phyloP scores from a whole-genome alignment of 2,797 vertebrate genomes.

The Salmo trutta region DNA sequence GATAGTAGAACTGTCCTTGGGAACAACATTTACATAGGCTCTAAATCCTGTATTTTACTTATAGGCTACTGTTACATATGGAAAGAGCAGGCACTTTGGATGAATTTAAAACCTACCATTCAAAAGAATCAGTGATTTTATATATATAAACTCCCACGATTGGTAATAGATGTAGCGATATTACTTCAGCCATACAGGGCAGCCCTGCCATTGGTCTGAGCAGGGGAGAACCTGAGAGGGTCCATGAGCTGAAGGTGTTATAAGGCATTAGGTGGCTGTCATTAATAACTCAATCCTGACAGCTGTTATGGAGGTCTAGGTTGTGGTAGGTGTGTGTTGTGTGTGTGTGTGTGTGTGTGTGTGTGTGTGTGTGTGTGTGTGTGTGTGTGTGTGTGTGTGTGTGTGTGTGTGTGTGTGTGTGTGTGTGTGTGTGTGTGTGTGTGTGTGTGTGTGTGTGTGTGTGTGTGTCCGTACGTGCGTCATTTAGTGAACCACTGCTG shows the following conservation, averaged over 20 bases:
- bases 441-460: constrained; percentile 47
- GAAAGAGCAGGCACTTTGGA: not conserved
- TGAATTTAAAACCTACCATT: not conserved
- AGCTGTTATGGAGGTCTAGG: constrained; percentile 18
- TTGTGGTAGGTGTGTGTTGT: constrained; percentile 33
- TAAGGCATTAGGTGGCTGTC: constrained; percentile 67
- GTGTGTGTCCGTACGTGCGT: constrained; percentile 30
- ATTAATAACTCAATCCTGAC: constrained; percentile 63
- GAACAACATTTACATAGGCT: constrained; percentile 50
- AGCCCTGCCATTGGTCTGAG: constrained; percentile 64
- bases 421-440: constrained; percentile 50
- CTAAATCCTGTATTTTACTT: constrained; percentile 40
- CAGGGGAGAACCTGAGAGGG: constrained; percentile 35
- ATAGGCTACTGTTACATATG: constrained; percentile 41
- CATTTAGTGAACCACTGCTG: constrained; percentile 51
- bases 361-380: no score
- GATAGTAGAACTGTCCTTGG: constrained; percentile 48
- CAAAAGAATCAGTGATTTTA: constrained; percentile 37
- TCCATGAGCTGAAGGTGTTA: constrained; percentile 50
- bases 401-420: constrained; percentile 49
- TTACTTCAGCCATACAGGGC: constrained; percentile 58
- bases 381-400: constrained; percentile 20
- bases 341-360: constrained; percentile 32
- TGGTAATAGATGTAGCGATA: constrained; percentile 49
- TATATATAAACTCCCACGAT: constrained; percentile 36